These are phyloP conservation scores for Argyra leucocephala DNA, from an alignment of 2,888 invertebrate genomes.

Conservation along the genomic window DNA sequence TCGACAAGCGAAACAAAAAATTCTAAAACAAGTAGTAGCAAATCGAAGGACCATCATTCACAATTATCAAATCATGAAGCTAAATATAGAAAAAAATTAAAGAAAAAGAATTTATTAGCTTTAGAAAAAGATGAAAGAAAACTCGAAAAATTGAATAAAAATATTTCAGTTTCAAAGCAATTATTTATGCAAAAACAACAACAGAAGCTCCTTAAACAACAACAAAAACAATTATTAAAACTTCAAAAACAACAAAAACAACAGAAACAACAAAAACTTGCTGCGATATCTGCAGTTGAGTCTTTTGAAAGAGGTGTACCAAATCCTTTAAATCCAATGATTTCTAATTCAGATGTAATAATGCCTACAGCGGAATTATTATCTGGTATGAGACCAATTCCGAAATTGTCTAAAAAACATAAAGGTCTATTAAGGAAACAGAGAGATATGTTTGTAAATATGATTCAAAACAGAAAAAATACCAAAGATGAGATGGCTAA, in stretches of 20 bases:
- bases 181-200: not conserved
- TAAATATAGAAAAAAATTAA: constrained; percentile 28
- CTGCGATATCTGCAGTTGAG: no score
- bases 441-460: not conserved
- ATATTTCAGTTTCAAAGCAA: not conserved
- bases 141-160: constrained; percentile 18
- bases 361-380: constrained; percentile 16
- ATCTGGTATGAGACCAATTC: not conserved
- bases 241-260: not conserved
- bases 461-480: not conserved
- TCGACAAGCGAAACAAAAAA: not conserved
- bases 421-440: not conserved
- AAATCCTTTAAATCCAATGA: constrained; percentile 10
- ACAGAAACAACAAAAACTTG: not conserved
- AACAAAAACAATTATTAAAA: not conserved
- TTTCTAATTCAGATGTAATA: constrained; percentile 17
- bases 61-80: constrained; percentile 10
- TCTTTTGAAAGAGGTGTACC: not conserved
- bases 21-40: not conserved
- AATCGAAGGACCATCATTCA: not conserved
- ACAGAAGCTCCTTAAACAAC: not conserved
- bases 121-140: constrained; percentile 32
- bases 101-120: constrained; percentile 25
- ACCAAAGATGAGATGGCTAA: not conserved
- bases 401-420: constrained; percentile 8